A percentile compares a stretch with the other conserved stretches of the same genome.
phyloP scores from a whole-genome alignment of 2,113 vertebrate species.

The Globicephala melas region DNA sequence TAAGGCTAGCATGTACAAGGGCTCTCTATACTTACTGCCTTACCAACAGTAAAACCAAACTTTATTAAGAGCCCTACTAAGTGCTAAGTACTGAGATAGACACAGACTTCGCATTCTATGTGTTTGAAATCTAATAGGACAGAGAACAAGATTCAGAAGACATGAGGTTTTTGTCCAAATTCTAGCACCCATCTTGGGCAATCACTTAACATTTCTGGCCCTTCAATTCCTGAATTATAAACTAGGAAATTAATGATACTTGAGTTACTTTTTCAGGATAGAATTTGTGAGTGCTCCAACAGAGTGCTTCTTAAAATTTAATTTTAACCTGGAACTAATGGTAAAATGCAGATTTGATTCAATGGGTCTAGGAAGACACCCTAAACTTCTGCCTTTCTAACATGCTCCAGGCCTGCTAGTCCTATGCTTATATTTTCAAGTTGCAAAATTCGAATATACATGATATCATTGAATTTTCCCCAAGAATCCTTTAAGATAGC shows the following conservation, averaged over 20 bases:
- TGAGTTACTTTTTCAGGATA: background rate
- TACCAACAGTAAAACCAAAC: background rate
- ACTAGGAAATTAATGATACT: background rate
- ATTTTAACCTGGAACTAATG: background rate
- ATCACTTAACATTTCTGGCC: background rate
- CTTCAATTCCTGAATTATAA: background rate
- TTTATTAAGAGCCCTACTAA: background rate
- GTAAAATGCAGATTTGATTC: background rate
- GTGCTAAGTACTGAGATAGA: background rate
- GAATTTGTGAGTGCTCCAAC: background rate
- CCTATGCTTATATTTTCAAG: background rate
- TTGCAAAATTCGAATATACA: background rate
- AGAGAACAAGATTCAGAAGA: background rate
- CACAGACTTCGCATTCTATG: background rate
- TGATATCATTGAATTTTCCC: background rate
- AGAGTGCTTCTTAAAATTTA: background rate
- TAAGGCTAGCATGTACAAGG: background rate
- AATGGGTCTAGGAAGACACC: background rate
- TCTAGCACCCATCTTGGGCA: background rate
- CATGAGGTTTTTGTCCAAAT: background rate
- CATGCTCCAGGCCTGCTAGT: background rate
- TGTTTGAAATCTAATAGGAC: background rate
- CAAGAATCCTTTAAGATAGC: background rate
- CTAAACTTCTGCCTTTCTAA: background rate
- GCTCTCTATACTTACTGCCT: background rate